Percentiles rank a stretch among this genome's conserved stretches.
phyloP scores from a whole-genome alignment of 2,888 invertebrate species.

The Erannis defoliaria region DNA sequence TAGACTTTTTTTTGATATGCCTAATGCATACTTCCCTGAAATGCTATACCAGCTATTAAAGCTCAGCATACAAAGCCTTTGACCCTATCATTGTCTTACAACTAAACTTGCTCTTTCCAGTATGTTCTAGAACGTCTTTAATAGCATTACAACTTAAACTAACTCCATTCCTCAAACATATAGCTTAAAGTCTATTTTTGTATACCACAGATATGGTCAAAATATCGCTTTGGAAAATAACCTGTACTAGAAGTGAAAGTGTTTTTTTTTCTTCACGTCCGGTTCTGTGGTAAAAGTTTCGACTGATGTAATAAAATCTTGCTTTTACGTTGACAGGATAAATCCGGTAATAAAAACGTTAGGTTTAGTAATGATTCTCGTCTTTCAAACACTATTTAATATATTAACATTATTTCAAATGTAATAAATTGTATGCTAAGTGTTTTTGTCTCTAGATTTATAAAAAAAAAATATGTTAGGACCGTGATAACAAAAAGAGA shows the following conservation, averaged over 20 bases:
- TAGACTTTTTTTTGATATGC: too few relatives aligned
- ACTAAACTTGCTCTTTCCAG: constrained; percentile 30
- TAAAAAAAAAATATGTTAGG: too few relatives aligned
- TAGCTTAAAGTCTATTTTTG: constrained; percentile 45
- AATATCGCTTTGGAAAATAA: constrained; percentile 55
- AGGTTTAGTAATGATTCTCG: too few relatives aligned
- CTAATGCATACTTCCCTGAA: constrained; percentile 1
- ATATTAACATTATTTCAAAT: not conserved
- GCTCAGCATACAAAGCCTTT: constrained; percentile 65
- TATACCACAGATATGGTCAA: constrained; percentile 30
- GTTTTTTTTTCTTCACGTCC: constrained; percentile 74
- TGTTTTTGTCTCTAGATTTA: too few relatives aligned
- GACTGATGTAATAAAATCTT: constrained; percentile 73
- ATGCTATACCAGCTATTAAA: constrained; percentile 40
- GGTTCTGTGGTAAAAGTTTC: constrained; percentile 80
- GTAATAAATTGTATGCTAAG: too few relatives aligned
- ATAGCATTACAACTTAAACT: constrained; percentile 18
- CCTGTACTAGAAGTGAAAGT: constrained; percentile 75
- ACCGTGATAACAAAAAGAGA: too few relatives aligned
- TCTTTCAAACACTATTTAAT: too few relatives aligned
- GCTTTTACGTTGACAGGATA: constrained; percentile 55
- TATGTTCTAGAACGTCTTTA: constrained; percentile 36
- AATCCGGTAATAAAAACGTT: not conserved
- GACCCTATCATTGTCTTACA: constrained; percentile 72
- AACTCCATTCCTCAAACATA: constrained; percentile 38